Evolutionary conservation across 2,113 vertebrate species (phyloP).

Genomic region (Alexandromys fortis): DNA sequence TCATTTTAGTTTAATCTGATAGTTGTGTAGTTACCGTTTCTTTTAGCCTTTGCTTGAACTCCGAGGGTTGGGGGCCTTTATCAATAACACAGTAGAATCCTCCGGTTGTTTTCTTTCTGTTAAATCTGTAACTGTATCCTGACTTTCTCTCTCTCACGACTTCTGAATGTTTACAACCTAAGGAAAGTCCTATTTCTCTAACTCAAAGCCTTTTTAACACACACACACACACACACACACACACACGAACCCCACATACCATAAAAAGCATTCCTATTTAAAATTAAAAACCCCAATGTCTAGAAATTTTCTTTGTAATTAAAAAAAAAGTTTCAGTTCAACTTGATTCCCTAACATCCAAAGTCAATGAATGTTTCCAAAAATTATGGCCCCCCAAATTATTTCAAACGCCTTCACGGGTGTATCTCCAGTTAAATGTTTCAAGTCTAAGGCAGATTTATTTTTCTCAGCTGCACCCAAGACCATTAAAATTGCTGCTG

Average conservation of each 20-base stretch:
- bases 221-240: not conserved
- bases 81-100: slow-evolving; percentile 67
- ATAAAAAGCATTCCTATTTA: slow-evolving; percentile 51
- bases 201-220: slow-evolving; percentile 53
- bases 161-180: slow-evolving; percentile 77
- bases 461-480: slow-evolving; percentile 62
- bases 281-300: slow-evolving; percentile 45
- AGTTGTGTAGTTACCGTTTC: slow-evolving; percentile 37
- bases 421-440: slow-evolving; percentile 11
- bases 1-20: slow-evolving; percentile 57
- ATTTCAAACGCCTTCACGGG: slow-evolving; percentile 15
- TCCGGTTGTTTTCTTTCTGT: slow-evolving; percentile 78
- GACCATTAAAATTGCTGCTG: slow-evolving; percentile 21
- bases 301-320: slow-evolving; percentile 47
- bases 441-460: slow-evolving; percentile 17
- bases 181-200: slow-evolving; percentile 64
- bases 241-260: not conserved
- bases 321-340: slow-evolving; percentile 27
- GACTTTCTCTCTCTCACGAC: slow-evolving; percentile 73
- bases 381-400: slow-evolving; percentile 56
- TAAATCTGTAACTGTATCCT: slow-evolving; percentile 74
- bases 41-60: slow-evolving; percentile 68
- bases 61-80: not conserved
- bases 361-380: slow-evolving; percentile 35
- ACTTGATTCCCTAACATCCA: slow-evolving; percentile 36